phyloP scores from a whole-genome alignment of 1,140 invertebrate genomes.

The Meteorus sp. region DNA sequence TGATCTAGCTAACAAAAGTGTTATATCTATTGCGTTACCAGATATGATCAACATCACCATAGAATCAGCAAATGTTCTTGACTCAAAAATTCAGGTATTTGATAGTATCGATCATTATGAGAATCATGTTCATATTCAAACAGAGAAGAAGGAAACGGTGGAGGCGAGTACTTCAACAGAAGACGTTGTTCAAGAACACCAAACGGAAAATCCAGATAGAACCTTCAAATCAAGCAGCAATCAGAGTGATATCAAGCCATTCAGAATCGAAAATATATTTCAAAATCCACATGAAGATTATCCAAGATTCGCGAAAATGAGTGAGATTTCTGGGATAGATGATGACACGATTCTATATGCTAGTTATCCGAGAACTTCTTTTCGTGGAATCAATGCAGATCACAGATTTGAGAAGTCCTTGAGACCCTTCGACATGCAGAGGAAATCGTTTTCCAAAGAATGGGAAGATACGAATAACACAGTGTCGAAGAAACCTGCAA shows the following conservation, averaged over 20 bases:
- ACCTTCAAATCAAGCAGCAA: conserved; percentile 16
- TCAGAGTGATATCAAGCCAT: conserved; percentile 38
- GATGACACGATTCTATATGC: conserved; percentile 39
- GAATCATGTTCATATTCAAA: conserved; percentile 38
- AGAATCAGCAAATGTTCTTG: conserved; percentile 40
- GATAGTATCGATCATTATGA: conserved; percentile 29
- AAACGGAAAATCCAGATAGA: conserved; percentile 21
- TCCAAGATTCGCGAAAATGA: conserved; percentile 6
- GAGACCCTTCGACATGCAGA: not conserved
- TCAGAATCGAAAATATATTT: conserved; percentile 48
- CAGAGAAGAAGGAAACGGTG: conserved; percentile 29
- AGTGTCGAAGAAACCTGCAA: not conserved
- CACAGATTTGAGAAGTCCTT: not conserved
- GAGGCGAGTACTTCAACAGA: conserved; percentile 25
- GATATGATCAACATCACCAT: conserved; percentile 49
- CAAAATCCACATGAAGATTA: conserved; percentile 34
- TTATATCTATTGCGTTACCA: conserved; percentile 47
- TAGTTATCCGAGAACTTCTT: conserved; percentile 42
- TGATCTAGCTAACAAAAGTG: conserved; percentile 34
- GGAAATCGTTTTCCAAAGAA: too few species aligned
- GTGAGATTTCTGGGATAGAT: conserved; percentile 7
- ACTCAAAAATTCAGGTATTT: conserved; percentile 42
- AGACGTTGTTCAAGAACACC: conserved; percentile 8
- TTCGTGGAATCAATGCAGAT: conserved; percentile 17
- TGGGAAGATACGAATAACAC: not conserved